Percentiles rank a stretch among this genome's conserved stretches.
These are phyloP conservation scores for Apodemia duryi DNA, from an alignment of 2,888 invertebrate species.

Conservation along the genomic window DNA sequence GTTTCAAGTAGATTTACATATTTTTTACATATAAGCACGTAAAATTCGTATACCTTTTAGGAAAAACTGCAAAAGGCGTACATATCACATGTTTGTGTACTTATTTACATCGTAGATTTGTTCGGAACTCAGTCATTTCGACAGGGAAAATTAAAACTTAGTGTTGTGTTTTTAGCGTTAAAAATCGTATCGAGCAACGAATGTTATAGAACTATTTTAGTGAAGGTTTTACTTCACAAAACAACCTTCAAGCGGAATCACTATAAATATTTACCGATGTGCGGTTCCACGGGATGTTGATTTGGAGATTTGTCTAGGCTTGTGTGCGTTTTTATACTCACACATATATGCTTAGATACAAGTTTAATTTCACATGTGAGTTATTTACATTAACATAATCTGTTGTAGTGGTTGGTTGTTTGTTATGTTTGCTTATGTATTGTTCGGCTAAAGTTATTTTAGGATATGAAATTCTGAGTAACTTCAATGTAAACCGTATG, in stretches of 20 bases:
- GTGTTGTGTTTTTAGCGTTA: no score
- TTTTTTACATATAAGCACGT: constrained; percentile 4
- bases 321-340: constrained; percentile 16
- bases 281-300: constrained; percentile 33
- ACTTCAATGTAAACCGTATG: no score
- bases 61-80: constrained; percentile 18
- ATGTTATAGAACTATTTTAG: constrained; percentile 12
- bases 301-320: constrained; percentile 33
- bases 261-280: constrained; percentile 43
- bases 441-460: neutral
- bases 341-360: neutral
- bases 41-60: constrained; percentile 8
- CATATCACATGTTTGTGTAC: constrained; percentile 11
- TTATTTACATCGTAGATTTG: constrained; percentile 13
- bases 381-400: neutral
- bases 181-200: no score
- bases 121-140: neutral
- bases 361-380: neutral
- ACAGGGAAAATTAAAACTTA: constrained; percentile 17
- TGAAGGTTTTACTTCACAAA: constrained; percentile 23
- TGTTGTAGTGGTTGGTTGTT: neutral
- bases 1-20: constrained; percentile 40
- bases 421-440: neutral
- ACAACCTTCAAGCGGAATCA: constrained; percentile 32
- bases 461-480: neutral